Evolutionary conservation across 2,113 vertebrate species (phyloP).

Genomic region (Glareola pratincola): DNA sequence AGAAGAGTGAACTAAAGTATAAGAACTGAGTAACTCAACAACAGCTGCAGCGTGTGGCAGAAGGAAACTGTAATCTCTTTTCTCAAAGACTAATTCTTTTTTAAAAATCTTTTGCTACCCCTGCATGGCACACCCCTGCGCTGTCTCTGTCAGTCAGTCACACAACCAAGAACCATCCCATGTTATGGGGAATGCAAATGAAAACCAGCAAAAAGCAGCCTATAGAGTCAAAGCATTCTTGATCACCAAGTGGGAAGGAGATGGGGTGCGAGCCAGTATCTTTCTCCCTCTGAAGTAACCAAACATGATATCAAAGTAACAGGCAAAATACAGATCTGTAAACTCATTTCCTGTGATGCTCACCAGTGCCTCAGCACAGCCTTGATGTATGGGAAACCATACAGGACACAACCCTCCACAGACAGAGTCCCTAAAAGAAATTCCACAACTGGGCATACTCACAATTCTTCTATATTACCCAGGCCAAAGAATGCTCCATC

Average conservation of each 20-base stretch:
- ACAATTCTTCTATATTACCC: constrained; percentile 91
- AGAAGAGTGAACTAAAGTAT: neutral
- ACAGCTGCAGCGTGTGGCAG: neutral
- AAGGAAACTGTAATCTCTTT: neutral
- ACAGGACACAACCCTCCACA: neutral
- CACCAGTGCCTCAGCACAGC: neutral
- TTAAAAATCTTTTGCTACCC: neutral
- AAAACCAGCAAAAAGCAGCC: neutral
- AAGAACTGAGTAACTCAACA: neutral
- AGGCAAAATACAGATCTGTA: neutral
- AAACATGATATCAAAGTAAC: neutral
- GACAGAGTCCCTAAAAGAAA: neutral
- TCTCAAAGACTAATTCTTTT: neutral
- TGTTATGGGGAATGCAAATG: neutral
- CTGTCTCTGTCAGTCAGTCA: neutral
- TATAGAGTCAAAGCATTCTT: neutral
- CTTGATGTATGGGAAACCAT: neutral
- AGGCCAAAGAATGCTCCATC: constrained; percentile 97
- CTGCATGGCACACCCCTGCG: no score
- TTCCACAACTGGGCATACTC: constrained; percentile 55
- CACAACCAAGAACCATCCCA: neutral
- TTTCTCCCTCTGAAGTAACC: neutral
- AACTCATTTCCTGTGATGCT: neutral
- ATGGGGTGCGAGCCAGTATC: neutral
- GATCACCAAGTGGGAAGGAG: neutral